Evolutionary conservation across 2,113 vertebrate genomes (phyloP).

Genomic region (Picathartes gymnocephalus): DNA sequence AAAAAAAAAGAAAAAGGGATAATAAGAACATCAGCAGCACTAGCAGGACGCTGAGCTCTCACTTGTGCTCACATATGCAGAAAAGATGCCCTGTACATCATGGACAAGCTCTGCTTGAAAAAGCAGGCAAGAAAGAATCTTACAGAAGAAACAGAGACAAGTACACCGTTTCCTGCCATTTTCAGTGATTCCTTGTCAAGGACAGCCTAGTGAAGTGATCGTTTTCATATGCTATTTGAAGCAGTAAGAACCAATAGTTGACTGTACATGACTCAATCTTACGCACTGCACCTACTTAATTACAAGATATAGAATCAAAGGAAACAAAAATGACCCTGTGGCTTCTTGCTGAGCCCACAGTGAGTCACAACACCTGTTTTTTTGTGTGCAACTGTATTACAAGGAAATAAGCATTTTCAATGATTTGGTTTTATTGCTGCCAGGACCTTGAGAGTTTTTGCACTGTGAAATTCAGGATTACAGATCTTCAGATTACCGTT

Average conservation of each 20-base stretch:
- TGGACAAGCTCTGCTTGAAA: not conserved
- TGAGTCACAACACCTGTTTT: not conserved
- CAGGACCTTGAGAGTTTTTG: not conserved
- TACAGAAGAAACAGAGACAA: not conserved
- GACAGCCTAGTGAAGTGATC: not conserved
- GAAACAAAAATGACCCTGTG: not conserved
- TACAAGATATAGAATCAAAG: not conserved
- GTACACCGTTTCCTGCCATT: not conserved
- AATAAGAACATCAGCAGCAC: not conserved
- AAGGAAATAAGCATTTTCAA: not conserved
- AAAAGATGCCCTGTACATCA: not conserved
- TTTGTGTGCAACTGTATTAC: not conserved
- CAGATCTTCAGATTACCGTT: not conserved
- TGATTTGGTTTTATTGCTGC: not conserved
- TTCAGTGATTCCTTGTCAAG: not conserved
- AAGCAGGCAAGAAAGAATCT: not conserved
- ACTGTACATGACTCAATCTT: not conserved
- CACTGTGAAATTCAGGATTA: not conserved
- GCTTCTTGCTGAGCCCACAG: not conserved
- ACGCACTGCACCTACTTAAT: not conserved
- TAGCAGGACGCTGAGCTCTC: not conserved
- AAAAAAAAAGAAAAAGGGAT: not conserved
- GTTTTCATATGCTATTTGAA: not conserved
- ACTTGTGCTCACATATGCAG: rapidly evolving
- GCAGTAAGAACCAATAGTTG: not conserved